These are phyloP conservation scores for Heliothis peltigera DNA, from an alignment of 2,888 invertebrate genomes.

Conservation along the genomic window DNA sequence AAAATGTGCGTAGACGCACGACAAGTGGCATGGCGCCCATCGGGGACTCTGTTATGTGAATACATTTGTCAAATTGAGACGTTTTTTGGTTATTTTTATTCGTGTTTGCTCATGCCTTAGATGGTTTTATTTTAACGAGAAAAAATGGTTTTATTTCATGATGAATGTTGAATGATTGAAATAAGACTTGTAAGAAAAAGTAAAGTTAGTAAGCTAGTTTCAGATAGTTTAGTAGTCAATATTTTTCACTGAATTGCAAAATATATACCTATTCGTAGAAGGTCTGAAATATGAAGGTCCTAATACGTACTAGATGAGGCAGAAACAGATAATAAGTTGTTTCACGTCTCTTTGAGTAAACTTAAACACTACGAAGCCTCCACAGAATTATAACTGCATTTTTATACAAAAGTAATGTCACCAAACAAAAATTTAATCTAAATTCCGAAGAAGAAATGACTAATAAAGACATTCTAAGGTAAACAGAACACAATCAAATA, in stretches of 20 bases:
- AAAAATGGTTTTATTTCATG: background rate
- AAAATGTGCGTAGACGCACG: conserved; percentile 74
- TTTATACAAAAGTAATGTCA: conserved; percentile 22
- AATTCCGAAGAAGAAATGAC: conserved; percentile 54
- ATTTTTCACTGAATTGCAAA: no score
- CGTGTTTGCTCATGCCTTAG: conserved; percentile 34
- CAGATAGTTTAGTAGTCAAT: no score
- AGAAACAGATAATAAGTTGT: no score
- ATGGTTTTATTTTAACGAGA: conserved; percentile 24
- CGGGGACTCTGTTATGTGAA: conserved; percentile 71
- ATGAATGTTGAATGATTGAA: background rate
- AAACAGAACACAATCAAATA: conserved; percentile 55
- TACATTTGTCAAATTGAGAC: conserved; percentile 76
- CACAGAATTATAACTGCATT: conserved; percentile 3
- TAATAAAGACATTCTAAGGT: conserved; percentile 60
- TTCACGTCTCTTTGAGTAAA: background rate
- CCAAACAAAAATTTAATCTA: conserved; percentile 47
- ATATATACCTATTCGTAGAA: no score
- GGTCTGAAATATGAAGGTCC: no score
- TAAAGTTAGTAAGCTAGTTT: no score
- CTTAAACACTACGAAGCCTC: background rate
- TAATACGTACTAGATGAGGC: no score
- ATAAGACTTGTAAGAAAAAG: no score
- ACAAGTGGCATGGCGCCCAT: conserved; percentile 76
- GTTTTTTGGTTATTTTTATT: conserved; percentile 50